Conservation (phyloP, 2,113 vertebrate species). For the Pyxicephalus adspersus region DNA sequence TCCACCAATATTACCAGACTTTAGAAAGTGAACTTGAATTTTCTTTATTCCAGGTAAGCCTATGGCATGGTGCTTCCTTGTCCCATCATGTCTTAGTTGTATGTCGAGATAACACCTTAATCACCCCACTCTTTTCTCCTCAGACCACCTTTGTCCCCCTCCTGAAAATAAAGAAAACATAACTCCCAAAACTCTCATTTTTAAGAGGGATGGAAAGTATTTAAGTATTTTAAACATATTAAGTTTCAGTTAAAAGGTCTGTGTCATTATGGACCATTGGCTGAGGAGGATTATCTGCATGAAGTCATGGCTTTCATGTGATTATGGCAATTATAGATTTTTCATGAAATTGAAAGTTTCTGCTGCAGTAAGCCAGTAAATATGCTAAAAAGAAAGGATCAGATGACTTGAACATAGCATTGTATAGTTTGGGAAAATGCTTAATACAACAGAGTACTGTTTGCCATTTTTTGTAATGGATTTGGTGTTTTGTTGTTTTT, state of each 20-base stretch:
- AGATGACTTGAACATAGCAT: constrained; percentile 61
- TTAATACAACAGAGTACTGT: constrained; percentile 61
- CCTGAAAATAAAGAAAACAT: constrained; percentile 47
- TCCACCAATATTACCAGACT: constrained; percentile 61
- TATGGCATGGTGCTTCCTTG: constrained; percentile 67
- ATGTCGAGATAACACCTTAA: constrained; percentile 59
- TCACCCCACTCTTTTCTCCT: constrained; percentile 23
- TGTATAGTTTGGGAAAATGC: constrained; percentile 60
- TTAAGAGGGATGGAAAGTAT: constrained; percentile 57
- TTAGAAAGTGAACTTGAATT: constrained; percentile 67
- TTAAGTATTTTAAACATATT: constrained; percentile 63
- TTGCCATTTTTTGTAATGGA: constrained; percentile 11
- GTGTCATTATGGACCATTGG: constrained; percentile 63
- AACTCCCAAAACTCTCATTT: constrained; percentile 55
- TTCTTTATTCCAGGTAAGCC: constrained; percentile 72
- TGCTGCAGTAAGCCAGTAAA: constrained; percentile 61
- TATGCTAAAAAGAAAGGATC: constrained; percentile 56
- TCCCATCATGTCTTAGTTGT: constrained; percentile 66
- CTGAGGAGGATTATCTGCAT: constrained; percentile 66
- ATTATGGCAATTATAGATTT: constrained; percentile 72
- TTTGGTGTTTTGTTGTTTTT: constrained; percentile 24
- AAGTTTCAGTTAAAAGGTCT: constrained; percentile 62
- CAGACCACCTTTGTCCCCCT: constrained; percentile 5
- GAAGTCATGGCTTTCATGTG: constrained; percentile 71
- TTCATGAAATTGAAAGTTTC: constrained; percentile 67